Base-by-base conservation (phyloP, 2,888 invertebrate genomes). In the Melitaea athalia region DNA sequence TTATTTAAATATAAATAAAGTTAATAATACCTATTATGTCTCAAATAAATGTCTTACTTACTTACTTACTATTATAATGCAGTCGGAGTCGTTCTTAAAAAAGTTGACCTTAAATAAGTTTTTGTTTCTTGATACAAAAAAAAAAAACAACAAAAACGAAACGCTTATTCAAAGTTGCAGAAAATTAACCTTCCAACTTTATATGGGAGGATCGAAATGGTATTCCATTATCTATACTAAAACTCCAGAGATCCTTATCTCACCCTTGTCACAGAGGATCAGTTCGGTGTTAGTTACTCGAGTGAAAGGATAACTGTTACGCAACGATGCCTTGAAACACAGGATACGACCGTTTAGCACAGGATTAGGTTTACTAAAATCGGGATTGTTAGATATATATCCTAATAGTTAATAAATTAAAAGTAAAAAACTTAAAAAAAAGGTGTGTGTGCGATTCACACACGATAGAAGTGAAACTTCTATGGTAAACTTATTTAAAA, bases 211-310 rank as follows among this genome's bases (percentile, higher is more conserved):
- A 72, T 69, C 57, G 67, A 50, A 69, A 71, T 52, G 50, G 69
- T 43, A 24, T 55, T 62, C 69, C 42, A 52, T 72, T 69, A 64
- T 67, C 69, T 70, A 70, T 69, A 67, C 49, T 59, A 68, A 70
- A 72, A 69, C 75, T 74, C 72, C 74, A 67, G 71, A 72, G 80
- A 80, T 80, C 76, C 77, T 76, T 79, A 78, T 81, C 79, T 74
- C 66, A 76, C 77, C 78, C 77, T 79, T 72, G 75, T 80, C 76
- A 77, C 70, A 66, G 66, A 72, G 77, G 79, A 73, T 74, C 74
- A 73, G 71, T 71, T 68, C 57, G 63, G 73, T 70, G 73, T 73
- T 73, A 74, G 69, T 74, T 74, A 72, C 66, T 73, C 63, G 69
- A 73, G 69, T 70, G 71, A 74, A 71, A 74, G 73, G 66, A 68